Conservation (phyloP, 1,140 invertebrate species). For the Antheraea pernyi region DNA sequence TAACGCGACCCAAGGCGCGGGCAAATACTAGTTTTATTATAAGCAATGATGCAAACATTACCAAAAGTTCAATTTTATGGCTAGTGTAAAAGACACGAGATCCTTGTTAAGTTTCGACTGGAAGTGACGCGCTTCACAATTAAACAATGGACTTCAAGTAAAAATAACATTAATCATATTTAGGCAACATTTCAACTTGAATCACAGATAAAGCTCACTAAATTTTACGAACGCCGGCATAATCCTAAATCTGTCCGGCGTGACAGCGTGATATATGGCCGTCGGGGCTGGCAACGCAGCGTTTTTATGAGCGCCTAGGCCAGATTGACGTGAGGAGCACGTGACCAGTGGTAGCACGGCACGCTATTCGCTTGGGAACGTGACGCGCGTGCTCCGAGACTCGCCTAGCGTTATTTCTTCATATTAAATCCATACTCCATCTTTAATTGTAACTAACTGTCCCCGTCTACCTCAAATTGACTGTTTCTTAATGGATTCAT, state of each 20-base stretch:
- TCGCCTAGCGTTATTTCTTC: no score
- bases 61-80: no score
- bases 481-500: no score
- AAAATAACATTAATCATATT: neutral
- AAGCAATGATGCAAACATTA: no score
- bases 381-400: neutral
- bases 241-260: constrained; percentile 1
- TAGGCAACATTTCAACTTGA: neutral
- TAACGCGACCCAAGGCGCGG: no score
- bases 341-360: constrained; percentile 1
- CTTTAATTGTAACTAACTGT: neutral
- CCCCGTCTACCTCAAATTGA: no score
- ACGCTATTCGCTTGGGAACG: neutral
- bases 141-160: neutral
- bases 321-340: constrained; percentile 15
- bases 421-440: neutral
- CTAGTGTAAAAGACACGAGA: no score
- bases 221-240: neutral
- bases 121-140: neutral
- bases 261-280: neutral
- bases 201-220: constrained; percentile 1
- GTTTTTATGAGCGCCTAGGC: neutral
- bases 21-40: no score
- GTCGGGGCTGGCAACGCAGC: neutral
- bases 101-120: neutral